phyloP scores from a whole-genome alignment of 2,797 vertebrate genomes.

The Ctenosaura bakeri region DNA sequence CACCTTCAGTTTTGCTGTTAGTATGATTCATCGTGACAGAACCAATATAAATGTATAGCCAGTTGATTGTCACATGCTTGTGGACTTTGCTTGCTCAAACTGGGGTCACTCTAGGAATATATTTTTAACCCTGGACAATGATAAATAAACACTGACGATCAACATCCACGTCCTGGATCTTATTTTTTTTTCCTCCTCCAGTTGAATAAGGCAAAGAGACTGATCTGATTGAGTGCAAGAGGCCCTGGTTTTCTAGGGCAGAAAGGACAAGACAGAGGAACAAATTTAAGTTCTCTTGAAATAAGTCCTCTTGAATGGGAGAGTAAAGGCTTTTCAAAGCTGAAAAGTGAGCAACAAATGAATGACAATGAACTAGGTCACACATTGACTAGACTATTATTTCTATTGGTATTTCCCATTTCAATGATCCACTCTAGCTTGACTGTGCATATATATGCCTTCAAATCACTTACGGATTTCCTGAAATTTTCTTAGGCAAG shows the following conservation, averaged over 20 bases:
- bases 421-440: not conserved
- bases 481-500: too few species aligned
- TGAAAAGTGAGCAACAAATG: constrained; percentile 70
- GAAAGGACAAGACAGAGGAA: constrained; percentile 53
- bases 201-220: constrained; percentile 56
- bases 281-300: constrained; percentile 51
- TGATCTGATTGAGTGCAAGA: constrained; percentile 44
- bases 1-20: constrained; percentile 85
- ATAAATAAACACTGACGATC: constrained; percentile 93
- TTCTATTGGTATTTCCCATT: not conserved
- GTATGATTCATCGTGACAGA: constrained; percentile 74
- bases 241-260: constrained; percentile 25
- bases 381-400: not conserved
- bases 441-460: too few species aligned
- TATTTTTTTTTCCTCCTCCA: constrained; percentile 71
- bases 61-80: constrained; percentile 94
- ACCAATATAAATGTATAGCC: constrained; percentile 85
- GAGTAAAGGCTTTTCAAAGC: constrained; percentile 56
- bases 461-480: too few species aligned
- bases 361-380: constrained; percentile 62
- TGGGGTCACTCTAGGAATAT: constrained; percentile 72
- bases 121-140: constrained; percentile 82
- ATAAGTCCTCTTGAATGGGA: constrained; percentile 49
- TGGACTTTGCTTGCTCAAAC: constrained; percentile 93
- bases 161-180: constrained; percentile 81